phyloP scores from a whole-genome alignment of 2,113 vertebrate genomes.

The Poecile atricapillus region DNA sequence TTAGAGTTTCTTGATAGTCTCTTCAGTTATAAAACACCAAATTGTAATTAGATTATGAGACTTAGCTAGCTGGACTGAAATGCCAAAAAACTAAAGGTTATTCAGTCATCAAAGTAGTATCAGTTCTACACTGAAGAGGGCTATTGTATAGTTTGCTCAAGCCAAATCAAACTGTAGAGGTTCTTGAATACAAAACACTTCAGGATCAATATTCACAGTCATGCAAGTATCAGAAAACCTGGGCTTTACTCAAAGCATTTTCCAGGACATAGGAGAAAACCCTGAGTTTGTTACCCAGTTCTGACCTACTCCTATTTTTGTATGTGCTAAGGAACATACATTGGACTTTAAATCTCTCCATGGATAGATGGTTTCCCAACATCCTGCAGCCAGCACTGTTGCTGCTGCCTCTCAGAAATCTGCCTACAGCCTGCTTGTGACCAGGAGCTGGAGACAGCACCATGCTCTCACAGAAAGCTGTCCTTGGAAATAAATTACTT shows the following conservation, averaged over 20 bases:
- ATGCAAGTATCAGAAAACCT: not conserved
- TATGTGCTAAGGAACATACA: not conserved
- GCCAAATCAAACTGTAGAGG: not conserved
- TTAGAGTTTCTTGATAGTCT: conserved; percentile 58
- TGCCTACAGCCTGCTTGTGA: not conserved
- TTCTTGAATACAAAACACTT: not conserved
- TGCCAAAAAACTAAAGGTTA: conserved; percentile 68
- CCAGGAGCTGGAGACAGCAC: accelerated
- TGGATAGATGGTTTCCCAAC: not conserved
- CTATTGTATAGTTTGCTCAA: not conserved
- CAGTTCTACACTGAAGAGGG: not conserved
- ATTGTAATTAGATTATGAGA: conserved; percentile 72
- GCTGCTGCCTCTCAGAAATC: not conserved
- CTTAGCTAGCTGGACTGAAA: conserved; percentile 64
- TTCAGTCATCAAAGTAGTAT: conserved; percentile 59
- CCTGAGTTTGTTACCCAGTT: not conserved
- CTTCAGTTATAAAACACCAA: conserved; percentile 69
- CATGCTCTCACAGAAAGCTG: not conserved
- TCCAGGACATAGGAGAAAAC: not conserved
- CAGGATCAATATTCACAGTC: not conserved
- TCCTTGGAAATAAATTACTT: conserved; percentile 14
- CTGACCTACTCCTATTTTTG: not conserved
- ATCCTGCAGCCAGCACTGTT: not conserved
- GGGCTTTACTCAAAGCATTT: not conserved
- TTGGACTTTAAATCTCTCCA: not conserved